Evolutionary conservation across 2,113 vertebrate species (phyloP).

Genomic region (Microtus richardsoni): DNA sequence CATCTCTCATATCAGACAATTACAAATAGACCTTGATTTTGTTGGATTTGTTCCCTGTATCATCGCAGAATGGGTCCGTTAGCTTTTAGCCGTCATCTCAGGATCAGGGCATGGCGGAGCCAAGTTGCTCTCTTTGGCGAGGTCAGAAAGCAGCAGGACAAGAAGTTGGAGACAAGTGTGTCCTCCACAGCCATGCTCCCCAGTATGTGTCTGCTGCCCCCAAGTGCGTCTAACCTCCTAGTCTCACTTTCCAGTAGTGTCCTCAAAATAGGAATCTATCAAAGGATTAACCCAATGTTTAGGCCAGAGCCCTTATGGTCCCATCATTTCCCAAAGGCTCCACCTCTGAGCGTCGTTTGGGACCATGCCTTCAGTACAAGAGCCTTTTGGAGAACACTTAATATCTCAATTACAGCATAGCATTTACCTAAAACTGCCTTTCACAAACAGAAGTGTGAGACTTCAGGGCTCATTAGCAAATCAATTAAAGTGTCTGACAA

Average conservation of each 20-base stretch:
- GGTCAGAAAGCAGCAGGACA: neutral
- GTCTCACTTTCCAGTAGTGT: neutral
- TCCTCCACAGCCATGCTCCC: neutral
- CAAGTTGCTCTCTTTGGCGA: neutral
- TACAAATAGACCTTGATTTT: neutral
- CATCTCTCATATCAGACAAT: rapidly evolving
- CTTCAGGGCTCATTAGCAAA: rapidly evolving
- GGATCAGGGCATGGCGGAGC: neutral
- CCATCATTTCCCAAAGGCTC: neutral
- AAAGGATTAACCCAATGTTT: neutral
- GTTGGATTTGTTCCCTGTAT: rapidly evolving
- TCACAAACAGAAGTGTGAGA: rapidly evolving
- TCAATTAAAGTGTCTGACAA: neutral
- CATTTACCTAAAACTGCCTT: rapidly evolving
- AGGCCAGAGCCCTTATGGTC: neutral
- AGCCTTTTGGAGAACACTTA: neutral
- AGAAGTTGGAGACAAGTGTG: neutral
- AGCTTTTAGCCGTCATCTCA: neutral
- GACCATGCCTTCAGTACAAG: neutral
- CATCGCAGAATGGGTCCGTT: neutral
- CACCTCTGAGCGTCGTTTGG: neutral
- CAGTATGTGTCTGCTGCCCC: no score
- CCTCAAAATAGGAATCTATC: no score
- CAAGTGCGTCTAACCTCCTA: neutral
- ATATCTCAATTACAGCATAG: neutral